Evolutionary conservation across 2,113 vertebrate genomes (phyloP), one percentile per base, ranked within the genome.

Genomic region (Camelus bactrianus): DNA sequence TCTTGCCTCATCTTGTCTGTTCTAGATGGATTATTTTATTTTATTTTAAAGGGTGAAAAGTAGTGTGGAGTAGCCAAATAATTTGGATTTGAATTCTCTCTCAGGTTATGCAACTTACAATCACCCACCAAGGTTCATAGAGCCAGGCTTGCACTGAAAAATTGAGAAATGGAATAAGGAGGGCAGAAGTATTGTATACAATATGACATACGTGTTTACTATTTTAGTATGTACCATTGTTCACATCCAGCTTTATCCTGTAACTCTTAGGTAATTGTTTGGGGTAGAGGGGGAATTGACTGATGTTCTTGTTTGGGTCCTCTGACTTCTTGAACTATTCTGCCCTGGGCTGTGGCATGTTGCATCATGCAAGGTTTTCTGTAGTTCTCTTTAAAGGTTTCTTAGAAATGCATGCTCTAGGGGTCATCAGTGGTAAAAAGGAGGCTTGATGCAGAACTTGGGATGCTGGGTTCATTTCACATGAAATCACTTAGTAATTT

Each of bases 31-130:
- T 60, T 54, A 1, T 82, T 91, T 60, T 67, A 64, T 28, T 50
- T 73, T 94, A 67, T 95, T 89, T 86, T 70, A 64, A 67, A 87
- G 14, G 26, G 35, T 76, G 22, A 87, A 64, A 79, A 28, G 19
- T 86, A 46, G 5, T 56, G 1, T 69, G 50, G 30, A 35, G 8
- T 20, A 64, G 73, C 30, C 20, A 24, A 48, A 90, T 77, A 56
- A 65, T 72, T 56, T 87, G 70, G 60, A 82, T 77, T 83, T 88
- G 91, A 84, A 80, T 67, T 88, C n/a, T 90, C 11, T 95, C 14
- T 94, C 10, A 60, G n/a, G 64, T 73, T 90, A 28, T 83, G 22
- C 32, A 46, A 54, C 48, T 86, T 62, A 48, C 0, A 79, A 73
- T 52, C 32, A 81, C 42, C 56, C 35, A 75, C 8, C 12, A 83